Evolutionary conservation across 2,888 invertebrate species (phyloP).

Genomic region (Phytoseiulus persimilis): DNA sequence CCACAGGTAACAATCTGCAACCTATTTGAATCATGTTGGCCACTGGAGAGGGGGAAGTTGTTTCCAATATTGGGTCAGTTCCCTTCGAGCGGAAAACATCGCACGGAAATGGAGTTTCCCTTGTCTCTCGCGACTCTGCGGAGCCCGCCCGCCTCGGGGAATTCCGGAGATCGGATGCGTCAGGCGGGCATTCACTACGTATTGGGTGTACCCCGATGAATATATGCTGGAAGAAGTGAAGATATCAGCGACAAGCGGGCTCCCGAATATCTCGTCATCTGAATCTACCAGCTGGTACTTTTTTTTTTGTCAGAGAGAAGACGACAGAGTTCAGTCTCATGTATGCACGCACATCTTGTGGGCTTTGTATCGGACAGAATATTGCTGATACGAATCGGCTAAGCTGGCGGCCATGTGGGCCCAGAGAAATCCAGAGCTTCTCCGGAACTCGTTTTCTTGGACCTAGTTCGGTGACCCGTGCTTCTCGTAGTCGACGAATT

Average conservation of each 20-base stretch:
- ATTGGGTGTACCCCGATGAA: neutral
- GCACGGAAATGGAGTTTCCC: neutral
- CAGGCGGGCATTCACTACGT: neutral
- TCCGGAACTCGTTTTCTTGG: neutral
- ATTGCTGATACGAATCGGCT: neutral
- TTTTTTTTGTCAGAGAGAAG: neutral
- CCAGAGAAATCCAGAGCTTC: neutral
- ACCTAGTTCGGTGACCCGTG: neutral
- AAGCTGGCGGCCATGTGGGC: neutral
- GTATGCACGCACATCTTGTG: neutral
- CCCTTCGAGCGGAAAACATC: neutral
- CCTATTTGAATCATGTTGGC: neutral
- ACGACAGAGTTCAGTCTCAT: neutral
- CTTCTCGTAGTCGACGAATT: neutral
- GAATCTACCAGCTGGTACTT: neutral
- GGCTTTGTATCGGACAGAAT: neutral
- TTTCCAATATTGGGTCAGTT: neutral
- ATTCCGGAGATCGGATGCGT: neutral
- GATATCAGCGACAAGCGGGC: neutral
- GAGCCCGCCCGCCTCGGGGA: neutral
- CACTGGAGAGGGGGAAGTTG: neutral
- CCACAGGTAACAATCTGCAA: neutral
- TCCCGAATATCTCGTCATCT: neutral
- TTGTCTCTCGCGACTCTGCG: neutral
- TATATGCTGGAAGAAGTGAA: neutral